Percentiles rank a stretch among this genome's conserved stretches.
These are phyloP conservation scores for Physocephala rufipes DNA, from an alignment of 2,888 invertebrate genomes.

Conservation along the genomic window DNA sequence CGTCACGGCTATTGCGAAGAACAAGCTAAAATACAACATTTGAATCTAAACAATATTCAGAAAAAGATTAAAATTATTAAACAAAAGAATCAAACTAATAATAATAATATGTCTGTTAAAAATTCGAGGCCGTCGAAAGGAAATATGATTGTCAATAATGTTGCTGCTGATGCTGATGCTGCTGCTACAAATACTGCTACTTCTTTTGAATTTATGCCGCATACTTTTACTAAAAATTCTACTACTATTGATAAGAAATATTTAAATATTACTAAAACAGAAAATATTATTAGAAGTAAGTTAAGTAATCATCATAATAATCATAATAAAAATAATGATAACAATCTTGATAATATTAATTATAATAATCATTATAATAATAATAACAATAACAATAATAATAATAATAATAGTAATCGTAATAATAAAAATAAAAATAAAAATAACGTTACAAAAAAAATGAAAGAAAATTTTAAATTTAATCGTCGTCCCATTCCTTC, in stretches of 20 bases:
- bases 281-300: conserved; percentile 37
- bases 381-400: conserved; percentile 43
- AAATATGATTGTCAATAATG: background rate
- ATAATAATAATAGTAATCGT: conserved; percentile 42
- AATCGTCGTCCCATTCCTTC: conserved; percentile 28
- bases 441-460: conserved; percentile 41
- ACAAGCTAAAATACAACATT: conserved; percentile 28
- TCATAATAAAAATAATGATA: conserved; percentile 43
- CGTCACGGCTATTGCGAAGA: conserved; percentile 10
- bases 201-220: conserved; percentile 16
- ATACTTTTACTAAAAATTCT: conserved; percentile 29
- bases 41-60: conserved; percentile 21
- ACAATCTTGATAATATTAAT: too few relatives aligned
- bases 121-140: too few relatives aligned
- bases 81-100: conserved; percentile 15
- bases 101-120: conserved; percentile 33
- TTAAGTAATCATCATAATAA: conserved; percentile 47
- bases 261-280: conserved; percentile 37
- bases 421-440: conserved; percentile 40
- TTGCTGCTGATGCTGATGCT: background rate
- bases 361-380: conserved; percentile 39
- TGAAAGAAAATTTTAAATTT: conserved; percentile 35
- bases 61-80: conserved; percentile 39
- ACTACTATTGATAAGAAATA: conserved; percentile 34
- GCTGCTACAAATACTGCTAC: conserved; percentile 37